Conservation (phyloP, 2,888 invertebrate species). For the Prionchulus punctatus region DNA sequence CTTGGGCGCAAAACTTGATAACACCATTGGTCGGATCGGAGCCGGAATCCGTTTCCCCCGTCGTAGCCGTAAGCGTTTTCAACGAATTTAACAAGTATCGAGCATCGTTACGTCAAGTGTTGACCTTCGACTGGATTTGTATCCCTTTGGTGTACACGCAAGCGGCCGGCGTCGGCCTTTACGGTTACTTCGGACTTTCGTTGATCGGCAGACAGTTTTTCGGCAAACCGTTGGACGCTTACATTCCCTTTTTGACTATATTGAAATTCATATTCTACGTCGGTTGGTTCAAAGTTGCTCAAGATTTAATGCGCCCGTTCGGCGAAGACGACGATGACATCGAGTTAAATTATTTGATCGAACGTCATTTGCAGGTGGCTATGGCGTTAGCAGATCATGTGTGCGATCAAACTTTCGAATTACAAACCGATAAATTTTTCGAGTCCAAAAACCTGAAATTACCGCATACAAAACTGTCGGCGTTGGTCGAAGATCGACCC, state of each 20-base stretch:
- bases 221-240: not conserved
- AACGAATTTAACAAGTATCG: constrained; percentile 8
- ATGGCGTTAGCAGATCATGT: constrained; percentile 1
- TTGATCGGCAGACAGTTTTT: constrained; percentile 18
- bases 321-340: constrained; percentile 15
- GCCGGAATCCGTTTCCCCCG: not conserved
- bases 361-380: constrained; percentile 10
- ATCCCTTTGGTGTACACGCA: constrained; percentile 35
- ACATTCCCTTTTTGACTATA: constrained; percentile 8
- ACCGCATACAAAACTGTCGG: not conserved
- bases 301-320: constrained; percentile 22
- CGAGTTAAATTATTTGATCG: constrained; percentile 14
- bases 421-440: not conserved
- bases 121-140: constrained; percentile 34
- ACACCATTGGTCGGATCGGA: not conserved
- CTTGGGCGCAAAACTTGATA: not conserved
- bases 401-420: not conserved
- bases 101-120: constrained; percentile 19
- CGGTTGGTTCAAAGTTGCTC: constrained; percentile 18
- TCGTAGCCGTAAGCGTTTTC: not conserved
- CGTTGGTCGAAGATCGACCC: not conserved
- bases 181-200: constrained; percentile 33
- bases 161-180: constrained; percentile 34
- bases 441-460: not conserved
- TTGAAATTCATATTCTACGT: constrained; percentile 11